phyloP scores from a whole-genome alignment of 2,888 invertebrate species.

The Macrophya annulata region DNA sequence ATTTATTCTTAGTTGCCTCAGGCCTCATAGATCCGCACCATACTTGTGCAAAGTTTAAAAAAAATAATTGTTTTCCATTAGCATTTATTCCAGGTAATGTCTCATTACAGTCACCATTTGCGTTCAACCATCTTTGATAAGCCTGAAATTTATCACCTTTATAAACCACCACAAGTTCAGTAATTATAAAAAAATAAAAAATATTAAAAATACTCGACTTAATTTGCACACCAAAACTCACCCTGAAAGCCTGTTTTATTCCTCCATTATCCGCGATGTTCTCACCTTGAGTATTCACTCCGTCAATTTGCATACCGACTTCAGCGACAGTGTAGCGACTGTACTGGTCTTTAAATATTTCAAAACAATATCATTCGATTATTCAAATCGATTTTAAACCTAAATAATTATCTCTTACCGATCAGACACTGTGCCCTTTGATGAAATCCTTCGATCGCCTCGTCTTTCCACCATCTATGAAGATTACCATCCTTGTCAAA shows the following conservation, averaged over 20 bases:
- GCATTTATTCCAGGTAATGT: conserved; percentile 88
- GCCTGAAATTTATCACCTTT: conserved; percentile 81
- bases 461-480: conserved; percentile 92
- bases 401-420: conserved; percentile 70
- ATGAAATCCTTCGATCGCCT: conserved; percentile 88
- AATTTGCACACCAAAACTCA: conserved; percentile 67
- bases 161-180: neutral
- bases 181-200: too few species aligned
- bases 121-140: conserved; percentile 88
- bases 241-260: conserved; percentile 92
- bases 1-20: conserved; percentile 89
- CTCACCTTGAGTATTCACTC: conserved; percentile 92
- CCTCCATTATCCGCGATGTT: conserved; percentile 99
- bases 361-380: neutral
- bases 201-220: too few species aligned
- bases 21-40: conserved; percentile 93
- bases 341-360: conserved; percentile 86
- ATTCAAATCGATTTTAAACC: neutral
- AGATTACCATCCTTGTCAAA: conserved; percentile 97
- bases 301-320: conserved; percentile 88
- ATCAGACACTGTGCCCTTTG: conserved; percentile 90
- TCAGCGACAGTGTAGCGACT: conserved; percentile 91
- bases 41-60: conserved; percentile 94
- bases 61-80: conserved; percentile 92
- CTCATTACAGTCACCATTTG: conserved; percentile 84